Conservation (phyloP, 1,140 invertebrate genomes). For the Brachionus manjavacas region DNA sequence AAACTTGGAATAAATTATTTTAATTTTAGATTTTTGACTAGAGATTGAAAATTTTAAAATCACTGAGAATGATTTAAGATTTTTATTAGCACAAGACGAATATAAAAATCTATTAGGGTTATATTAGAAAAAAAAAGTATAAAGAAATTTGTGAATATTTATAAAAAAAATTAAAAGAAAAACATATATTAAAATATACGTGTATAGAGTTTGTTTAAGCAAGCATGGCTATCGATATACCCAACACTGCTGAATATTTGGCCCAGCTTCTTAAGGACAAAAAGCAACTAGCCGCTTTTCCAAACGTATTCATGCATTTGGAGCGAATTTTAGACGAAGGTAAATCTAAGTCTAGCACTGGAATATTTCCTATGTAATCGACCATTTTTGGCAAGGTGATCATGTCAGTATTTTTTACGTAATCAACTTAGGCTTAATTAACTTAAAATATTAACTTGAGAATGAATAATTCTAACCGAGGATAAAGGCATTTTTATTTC, state of each 20-base stretch:
- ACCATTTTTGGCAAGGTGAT: neutral
- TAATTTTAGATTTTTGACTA: conserved; percentile 1
- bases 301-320: conserved; percentile 97
- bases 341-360: conserved; percentile 59
- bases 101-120: neutral
- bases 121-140: neutral
- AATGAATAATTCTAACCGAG: neutral
- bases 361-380: neutral
- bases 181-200: neutral
- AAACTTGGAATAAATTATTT: conserved; percentile 26
- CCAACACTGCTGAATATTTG: conserved; percentile 76
- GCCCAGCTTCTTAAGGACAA: conserved; percentile 99
- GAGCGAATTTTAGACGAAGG: conserved; percentile 98
- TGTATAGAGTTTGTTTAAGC: neutral
- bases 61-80: conserved; percentile 38
- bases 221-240: conserved; percentile 5
- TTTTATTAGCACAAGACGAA: conserved; percentile 21
- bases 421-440: neutral
- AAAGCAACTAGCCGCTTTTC: conserved; percentile 97
- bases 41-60: conserved; percentile 3
- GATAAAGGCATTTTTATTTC: neutral
- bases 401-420: conserved; percentile 22
- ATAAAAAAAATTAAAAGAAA: neutral
- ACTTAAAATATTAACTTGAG: neutral
- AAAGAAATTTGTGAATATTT: neutral